Percentiles rank a stretch among this genome's conserved stretches.
Evolutionary conservation across 1,140 invertebrate genomes (phyloP).

Genomic region (Drosophila jambulina): DNA sequence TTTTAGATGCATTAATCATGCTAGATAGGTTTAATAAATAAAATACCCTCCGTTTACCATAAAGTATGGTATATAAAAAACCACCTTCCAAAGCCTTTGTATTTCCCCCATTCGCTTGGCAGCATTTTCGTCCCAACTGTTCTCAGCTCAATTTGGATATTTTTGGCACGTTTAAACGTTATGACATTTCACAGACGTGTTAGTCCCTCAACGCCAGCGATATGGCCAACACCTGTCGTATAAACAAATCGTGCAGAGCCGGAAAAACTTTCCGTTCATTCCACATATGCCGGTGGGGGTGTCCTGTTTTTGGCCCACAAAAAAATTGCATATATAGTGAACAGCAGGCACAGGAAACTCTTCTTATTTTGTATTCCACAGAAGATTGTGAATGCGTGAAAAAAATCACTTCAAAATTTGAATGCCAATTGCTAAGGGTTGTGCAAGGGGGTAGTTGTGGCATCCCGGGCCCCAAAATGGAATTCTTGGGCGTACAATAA

Average conservation of each 20-base stretch:
- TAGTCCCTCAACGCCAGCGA: constrained; percentile 73
- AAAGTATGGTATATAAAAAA: not conserved
- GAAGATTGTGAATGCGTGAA: constrained; percentile 60
- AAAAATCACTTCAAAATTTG: constrained; percentile 79
- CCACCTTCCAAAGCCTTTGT: not conserved
- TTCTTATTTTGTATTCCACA: constrained; percentile 68
- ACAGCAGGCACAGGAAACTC: constrained; percentile 33
- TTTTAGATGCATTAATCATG: too few relatives aligned
- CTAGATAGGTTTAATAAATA: not conserved
- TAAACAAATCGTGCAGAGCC: constrained; percentile 61
- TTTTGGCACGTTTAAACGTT: constrained; percentile 83
- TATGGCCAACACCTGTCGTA: constrained; percentile 78
- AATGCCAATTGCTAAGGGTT: constrained; percentile 69
- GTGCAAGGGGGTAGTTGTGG: not conserved
- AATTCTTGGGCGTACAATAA: constrained; percentile 47
- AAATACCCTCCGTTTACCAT: not conserved
- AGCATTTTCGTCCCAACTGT: constrained; percentile 8
- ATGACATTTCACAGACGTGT: constrained; percentile 84
- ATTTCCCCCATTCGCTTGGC: not conserved
- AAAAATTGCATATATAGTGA: constrained; percentile 59
- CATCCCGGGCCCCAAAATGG: constrained; percentile 23
- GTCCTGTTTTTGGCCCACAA: constrained; percentile 28
- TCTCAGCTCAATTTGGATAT: constrained; percentile 57
- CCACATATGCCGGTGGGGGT: constrained; percentile 23
- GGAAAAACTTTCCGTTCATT: constrained; percentile 45